Conservation (phyloP, 64 coral and sea anemone species). For the Trachythela sp. region DNA sequence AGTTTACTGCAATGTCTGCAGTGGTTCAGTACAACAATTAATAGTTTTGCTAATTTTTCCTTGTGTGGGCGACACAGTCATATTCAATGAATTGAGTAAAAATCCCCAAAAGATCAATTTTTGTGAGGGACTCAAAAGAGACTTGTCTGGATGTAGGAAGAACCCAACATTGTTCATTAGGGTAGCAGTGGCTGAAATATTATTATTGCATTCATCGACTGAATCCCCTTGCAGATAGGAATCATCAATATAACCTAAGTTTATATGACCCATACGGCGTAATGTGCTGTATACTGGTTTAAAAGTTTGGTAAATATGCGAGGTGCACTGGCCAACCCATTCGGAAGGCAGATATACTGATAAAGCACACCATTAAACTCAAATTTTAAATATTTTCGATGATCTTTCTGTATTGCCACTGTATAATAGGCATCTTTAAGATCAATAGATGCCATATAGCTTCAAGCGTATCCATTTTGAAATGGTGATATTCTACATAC, state of each 20-base stretch:
- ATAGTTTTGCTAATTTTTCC: background rate
- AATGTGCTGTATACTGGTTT: background rate
- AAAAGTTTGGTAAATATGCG: background rate
- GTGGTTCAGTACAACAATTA: background rate
- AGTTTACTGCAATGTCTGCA: background rate
- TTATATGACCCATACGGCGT: background rate
- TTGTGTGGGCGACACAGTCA: background rate
- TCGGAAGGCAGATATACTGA: background rate
- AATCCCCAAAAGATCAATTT: background rate
- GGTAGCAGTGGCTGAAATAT: background rate
- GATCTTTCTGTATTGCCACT: background rate
- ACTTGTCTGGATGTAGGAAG: background rate
- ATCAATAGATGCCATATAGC: conserved; percentile 4
- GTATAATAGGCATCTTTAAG: conserved; percentile 20
- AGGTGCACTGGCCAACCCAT: background rate
- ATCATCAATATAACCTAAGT: background rate
- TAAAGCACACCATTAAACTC: background rate
- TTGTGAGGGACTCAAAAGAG: background rate
- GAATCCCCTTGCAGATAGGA: background rate
- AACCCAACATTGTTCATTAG: background rate
- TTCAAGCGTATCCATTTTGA: background rate
- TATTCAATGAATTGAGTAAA: background rate
- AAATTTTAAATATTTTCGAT: background rate
- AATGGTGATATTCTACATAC: background rate
- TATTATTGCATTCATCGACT: background rate